Evolutionary conservation across 1,140 invertebrate species (phyloP).

Genomic region (Procambarus clarkii): DNA sequence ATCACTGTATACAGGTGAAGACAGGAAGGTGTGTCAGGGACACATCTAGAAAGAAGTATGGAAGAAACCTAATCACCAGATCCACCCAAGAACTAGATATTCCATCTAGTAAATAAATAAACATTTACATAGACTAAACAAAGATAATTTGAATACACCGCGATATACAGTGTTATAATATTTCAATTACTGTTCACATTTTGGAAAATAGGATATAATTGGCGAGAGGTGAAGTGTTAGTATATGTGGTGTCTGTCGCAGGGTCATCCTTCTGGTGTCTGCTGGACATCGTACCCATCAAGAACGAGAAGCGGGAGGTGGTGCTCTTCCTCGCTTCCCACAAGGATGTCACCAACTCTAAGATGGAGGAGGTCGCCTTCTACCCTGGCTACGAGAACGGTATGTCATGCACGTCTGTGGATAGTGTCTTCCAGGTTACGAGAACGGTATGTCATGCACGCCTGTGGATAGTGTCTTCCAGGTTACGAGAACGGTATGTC

Average conservation of each 20-base stretch:
- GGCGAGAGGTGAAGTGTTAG: neutral
- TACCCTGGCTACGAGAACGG: slow-evolving; percentile 60
- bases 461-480: neutral
- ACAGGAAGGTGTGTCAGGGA: too few relatives aligned
- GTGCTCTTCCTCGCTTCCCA: slow-evolving; percentile 96
- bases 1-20: too few relatives aligned
- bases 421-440: too few relatives aligned
- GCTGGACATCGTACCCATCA: slow-evolving; percentile 97
- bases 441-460: neutral
- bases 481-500: neutral
- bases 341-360: slow-evolving; percentile 96
- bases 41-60: too few relatives aligned
- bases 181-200: too few relatives aligned
- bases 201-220: neutral
- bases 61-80: too few relatives aligned
- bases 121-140: too few relatives aligned
- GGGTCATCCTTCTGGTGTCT: slow-evolving; percentile 95
- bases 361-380: slow-evolving; percentile 79
- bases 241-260: slow-evolving; percentile 77
- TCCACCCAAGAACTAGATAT: too few relatives aligned
- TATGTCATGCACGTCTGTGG: neutral
- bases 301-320: slow-evolving; percentile 98
- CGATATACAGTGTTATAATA: too few relatives aligned
- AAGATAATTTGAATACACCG: too few relatives aligned
- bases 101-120: too few relatives aligned